phyloP scores from a whole-genome alignment of 2,888 invertebrate species.

The Mechanitis messenoides region DNA sequence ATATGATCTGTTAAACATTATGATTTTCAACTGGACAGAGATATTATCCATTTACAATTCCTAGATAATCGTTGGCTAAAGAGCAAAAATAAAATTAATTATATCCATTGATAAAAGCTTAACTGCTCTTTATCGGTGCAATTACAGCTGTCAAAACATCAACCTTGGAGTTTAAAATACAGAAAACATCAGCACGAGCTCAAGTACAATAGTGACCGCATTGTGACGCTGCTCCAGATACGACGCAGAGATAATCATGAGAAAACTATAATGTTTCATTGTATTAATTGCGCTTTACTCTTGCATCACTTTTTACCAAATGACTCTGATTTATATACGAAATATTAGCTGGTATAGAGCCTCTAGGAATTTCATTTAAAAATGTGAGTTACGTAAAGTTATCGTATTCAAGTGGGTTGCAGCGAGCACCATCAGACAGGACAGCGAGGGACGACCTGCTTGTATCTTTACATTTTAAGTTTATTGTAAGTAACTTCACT shows the following conservation, averaged over 20 bases:
- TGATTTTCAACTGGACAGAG: background rate
- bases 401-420: constrained; percentile 28
- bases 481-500: constrained; percentile 30
- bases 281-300: constrained; percentile 46
- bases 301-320: constrained; percentile 32
- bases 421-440: constrained; percentile 25
- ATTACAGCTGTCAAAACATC: constrained; percentile 67
- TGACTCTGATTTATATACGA: constrained; percentile 12
- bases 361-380: constrained; percentile 39
- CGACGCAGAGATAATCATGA: constrained; percentile 54
- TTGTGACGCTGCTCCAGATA: constrained; percentile 58
- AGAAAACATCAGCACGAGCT: constrained; percentile 56
- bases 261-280: constrained; percentile 61
- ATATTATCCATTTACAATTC: constrained; percentile 12
- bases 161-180: constrained; percentile 60
- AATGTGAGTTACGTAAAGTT: constrained; percentile 38
- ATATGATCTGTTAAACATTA: constrained; percentile 12
- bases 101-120: constrained; percentile 46
- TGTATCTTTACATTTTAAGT: constrained; percentile 28
- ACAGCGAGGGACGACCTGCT: constrained; percentile 23
- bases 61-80: constrained; percentile 26
- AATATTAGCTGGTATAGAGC: background rate
- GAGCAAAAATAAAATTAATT: constrained; percentile 41
- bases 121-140: constrained; percentile 44
- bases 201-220: constrained; percentile 58